phyloP scores from a whole-genome alignment of 2,888 invertebrate species.

The Eupithecia abbreviata region DNA sequence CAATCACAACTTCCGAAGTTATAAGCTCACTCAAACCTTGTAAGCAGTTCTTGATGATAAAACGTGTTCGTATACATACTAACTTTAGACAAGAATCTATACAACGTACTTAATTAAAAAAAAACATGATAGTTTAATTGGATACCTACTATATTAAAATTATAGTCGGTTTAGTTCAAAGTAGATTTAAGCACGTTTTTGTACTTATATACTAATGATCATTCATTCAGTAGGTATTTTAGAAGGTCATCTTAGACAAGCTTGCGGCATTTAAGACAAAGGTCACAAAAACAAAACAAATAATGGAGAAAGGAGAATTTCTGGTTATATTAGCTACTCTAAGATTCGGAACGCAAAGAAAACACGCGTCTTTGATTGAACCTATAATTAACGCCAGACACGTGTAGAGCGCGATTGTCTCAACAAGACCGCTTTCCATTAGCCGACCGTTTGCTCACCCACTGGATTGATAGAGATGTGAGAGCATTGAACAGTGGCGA shows the following conservation, averaged over 20 bases:
- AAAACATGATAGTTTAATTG: background rate
- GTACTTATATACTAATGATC: slow-evolving; percentile 1
- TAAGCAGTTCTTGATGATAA: background rate
- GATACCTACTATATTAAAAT: background rate
- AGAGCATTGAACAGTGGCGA: slow-evolving; percentile 34
- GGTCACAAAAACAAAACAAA: slow-evolving; percentile 29
- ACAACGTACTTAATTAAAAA: slow-evolving; percentile 3
- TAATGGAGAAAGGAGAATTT: slow-evolving; percentile 18
- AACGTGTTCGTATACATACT: background rate
- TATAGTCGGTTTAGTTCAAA: slow-evolving; percentile 7
- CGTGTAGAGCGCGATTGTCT: slow-evolving; percentile 22
- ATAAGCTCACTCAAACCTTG: background rate
- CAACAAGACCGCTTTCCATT: slow-evolving; percentile 39
- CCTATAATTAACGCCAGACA: slow-evolving; percentile 27
- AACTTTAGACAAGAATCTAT: background rate
- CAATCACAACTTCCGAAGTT: slow-evolving; percentile 19
- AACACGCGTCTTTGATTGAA: slow-evolving; percentile 24
- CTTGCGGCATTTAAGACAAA: slow-evolving; percentile 28
- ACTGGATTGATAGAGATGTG: slow-evolving; percentile 34
- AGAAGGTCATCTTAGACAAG: slow-evolving; percentile 28
- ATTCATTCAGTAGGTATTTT: slow-evolving; percentile 10
- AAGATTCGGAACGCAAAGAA: slow-evolving; percentile 1
- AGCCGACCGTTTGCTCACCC: slow-evolving; percentile 30
- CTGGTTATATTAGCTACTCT: slow-evolving; percentile 3
- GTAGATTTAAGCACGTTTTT: slow-evolving; percentile 21